These are phyloP conservation scores for Bufo bufo DNA, from an alignment of 2,113 vertebrate genomes.

Conservation along the genomic window DNA sequence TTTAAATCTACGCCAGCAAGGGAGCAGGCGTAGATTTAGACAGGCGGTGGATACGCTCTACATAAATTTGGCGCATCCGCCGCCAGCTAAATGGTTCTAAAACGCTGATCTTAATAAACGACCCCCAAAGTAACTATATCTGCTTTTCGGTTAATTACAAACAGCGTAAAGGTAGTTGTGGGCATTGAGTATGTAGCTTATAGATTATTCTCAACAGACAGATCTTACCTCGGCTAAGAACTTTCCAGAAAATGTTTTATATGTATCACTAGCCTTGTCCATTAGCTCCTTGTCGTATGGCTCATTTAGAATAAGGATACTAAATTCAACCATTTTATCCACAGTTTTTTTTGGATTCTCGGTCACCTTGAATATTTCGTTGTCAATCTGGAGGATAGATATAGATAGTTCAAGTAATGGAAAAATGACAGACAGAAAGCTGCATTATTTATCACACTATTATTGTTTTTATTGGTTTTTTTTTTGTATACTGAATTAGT, in stretches of 20 bases:
- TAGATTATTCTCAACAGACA: not conserved
- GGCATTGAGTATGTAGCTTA: not conserved
- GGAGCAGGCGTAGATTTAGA: too few relatives aligned
- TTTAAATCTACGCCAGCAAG: too few relatives aligned
- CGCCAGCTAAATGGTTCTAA: too few relatives aligned
- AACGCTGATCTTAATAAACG: too few relatives aligned
- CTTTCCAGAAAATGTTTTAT: slow-evolving; percentile 73
- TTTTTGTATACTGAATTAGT: too few relatives aligned
- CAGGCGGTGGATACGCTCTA: too few relatives aligned
- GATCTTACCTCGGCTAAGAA: slow-evolving; percentile 82
- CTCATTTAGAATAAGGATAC: slow-evolving; percentile 78
- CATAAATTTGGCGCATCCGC: too few relatives aligned
- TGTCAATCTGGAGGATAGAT: slow-evolving; percentile 75
- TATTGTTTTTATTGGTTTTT: too few relatives aligned
- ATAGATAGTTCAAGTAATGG: not conserved
- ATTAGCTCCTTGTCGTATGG: slow-evolving; percentile 77
- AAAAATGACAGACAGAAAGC: not conserved
- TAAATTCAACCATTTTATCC: slow-evolving; percentile 86
- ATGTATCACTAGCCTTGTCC: slow-evolving; percentile 69
- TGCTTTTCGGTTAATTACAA: too few relatives aligned
- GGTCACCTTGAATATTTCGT: slow-evolving; percentile 79
- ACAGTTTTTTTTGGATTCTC: slow-evolving; percentile 64
- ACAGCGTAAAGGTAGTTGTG: not conserved
- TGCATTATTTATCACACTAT: not conserved
- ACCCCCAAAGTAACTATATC: too few relatives aligned